Base-by-base conservation (phyloP, 2,113 vertebrate species). In the Agelaius tricolor region DNA sequence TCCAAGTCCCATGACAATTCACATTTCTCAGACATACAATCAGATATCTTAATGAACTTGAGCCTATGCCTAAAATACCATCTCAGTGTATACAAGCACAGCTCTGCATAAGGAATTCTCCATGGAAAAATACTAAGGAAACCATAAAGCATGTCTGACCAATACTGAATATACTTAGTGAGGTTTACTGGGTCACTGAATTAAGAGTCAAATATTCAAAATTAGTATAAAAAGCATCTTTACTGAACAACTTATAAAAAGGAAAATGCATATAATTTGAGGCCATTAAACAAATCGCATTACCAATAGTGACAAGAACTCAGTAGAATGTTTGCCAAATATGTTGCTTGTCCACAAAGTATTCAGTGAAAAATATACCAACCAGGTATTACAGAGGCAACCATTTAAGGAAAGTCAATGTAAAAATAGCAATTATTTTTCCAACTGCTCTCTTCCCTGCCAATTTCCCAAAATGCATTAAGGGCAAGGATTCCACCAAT, bases 181-280 rank as follows among this genome's bases (percentile, higher is more conserved):
- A 89, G 16, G 49, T 54, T 87, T 84, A 72, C 72, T 5, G 10
- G 35, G 51, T 63, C 47, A 82, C 16, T 52, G 33, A 90, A 95
- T 69, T 69, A 94, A 83, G 79, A 33, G 16, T 59, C 84, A 79
- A 77, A 67, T 31, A 89, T 6, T 71, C 47, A 81, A 75, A 91
- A 69, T 6, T 31, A 24, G 43, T 88, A 92, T 78, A 94, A 95
- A 95, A 96, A 94, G 28, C 24, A 88, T 88, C 68, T 95, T 96
- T 96, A 94, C 85, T 93, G 54, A 86, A 59, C 12, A 94, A 88
- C 6, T 71, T 77, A 73, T 22, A 52, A 95, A 81, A 91, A 90
- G 13, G 24, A 82, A 82, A 82, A 4, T 47, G 17, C 12, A 5
- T 37, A n/a, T 55, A n/a, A 74, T 59, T 75, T 86, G 47, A 93